These are phyloP conservation scores for Dasyurus viverrinus DNA, from an alignment of 2,113 vertebrate species.

Conservation along the genomic window DNA sequence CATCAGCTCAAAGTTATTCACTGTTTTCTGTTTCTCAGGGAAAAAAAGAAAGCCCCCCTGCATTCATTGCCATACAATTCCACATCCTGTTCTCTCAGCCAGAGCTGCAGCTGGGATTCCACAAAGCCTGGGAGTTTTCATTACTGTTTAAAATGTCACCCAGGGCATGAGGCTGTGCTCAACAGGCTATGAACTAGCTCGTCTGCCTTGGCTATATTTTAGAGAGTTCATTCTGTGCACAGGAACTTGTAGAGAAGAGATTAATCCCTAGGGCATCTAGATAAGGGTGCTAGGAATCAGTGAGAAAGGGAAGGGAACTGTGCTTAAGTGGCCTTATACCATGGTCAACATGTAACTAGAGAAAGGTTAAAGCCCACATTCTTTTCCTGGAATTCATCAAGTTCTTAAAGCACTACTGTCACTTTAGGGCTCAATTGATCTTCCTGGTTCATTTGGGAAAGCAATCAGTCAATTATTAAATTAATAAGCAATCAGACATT, in stretches of 20 bases:
- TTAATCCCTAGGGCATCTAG: neutral
- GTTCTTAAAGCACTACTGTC: neutral
- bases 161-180: neutral
- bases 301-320: neutral
- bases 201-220: neutral
- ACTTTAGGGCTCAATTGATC: accelerated
- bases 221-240: neutral
- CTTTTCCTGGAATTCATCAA: slow-evolving; percentile 5
- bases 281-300: neutral
- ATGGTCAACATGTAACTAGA: neutral
- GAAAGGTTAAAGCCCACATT: neutral
- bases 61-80: neutral
- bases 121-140: slow-evolving; percentile 1
- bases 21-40: neutral
- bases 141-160: slow-evolving; percentile 1
- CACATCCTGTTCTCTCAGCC: neutral
- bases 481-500: neutral
- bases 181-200: neutral
- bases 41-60: neutral
- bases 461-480: neutral
- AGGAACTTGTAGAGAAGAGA: neutral
- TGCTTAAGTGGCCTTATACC: neutral
- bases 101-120: slow-evolving; percentile 1
- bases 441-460: neutral
- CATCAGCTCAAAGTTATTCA: neutral